Evolutionary conservation across 1,140 invertebrate genomes (phyloP).

Genomic region (Belonocnema kinseyi): DNA sequence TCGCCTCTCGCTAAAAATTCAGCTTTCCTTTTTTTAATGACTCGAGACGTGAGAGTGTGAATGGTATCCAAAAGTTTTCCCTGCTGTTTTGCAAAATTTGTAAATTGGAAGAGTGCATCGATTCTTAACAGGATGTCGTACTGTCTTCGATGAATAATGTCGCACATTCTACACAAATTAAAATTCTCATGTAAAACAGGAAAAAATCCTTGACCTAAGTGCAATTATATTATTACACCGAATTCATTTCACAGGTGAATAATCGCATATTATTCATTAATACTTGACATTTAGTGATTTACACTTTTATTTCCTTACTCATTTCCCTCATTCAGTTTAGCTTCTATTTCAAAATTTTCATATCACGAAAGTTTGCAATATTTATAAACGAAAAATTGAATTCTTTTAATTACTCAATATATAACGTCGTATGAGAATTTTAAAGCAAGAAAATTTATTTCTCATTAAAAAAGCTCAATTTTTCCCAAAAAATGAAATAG

Average conservation of each 20-base stretch:
- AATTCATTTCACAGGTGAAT: background rate
- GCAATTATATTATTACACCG: background rate
- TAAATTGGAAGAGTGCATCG: conserved; percentile 80
- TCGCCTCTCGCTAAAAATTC: conserved; percentile 75
- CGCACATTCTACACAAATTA: conserved; percentile 79
- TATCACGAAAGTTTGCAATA: too few relatives aligned
- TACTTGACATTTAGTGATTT: too few relatives aligned
- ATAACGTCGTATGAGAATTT: too few relatives aligned
- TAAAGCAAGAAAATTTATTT: too few relatives aligned
- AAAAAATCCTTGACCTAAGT: background rate
- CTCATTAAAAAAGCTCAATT: too few relatives aligned
- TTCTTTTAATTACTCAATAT: too few relatives aligned
- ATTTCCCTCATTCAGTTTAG: background rate
- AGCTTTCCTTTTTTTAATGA: conserved; percentile 78
- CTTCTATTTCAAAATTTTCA: too few relatives aligned
- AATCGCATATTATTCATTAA: conserved; percentile 17
- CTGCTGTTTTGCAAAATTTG: conserved; percentile 78
- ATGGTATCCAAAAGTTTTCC: conserved; percentile 79
- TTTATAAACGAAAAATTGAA: too few relatives aligned
- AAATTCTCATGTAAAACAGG: background rate
- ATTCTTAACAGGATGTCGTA: conserved; percentile 78
- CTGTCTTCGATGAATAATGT: conserved; percentile 82
- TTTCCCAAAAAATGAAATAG: too few relatives aligned
- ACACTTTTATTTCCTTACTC: too few relatives aligned
- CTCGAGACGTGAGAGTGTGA: conserved; percentile 79